phyloP scores from a whole-genome alignment of 2,113 vertebrate genomes.

The Thinocorus orbignyianus region DNA sequence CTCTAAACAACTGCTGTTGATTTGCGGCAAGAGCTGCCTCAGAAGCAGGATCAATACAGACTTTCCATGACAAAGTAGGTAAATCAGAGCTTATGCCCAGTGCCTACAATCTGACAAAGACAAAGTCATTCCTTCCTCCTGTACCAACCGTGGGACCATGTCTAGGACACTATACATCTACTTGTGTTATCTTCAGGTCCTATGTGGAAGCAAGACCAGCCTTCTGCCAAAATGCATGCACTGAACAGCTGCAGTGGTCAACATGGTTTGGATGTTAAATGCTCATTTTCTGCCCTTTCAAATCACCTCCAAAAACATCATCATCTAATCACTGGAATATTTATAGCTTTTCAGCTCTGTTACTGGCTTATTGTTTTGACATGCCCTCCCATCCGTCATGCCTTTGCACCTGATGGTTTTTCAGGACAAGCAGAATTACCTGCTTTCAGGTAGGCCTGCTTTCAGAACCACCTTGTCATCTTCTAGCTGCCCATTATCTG shows the following conservation, averaged over 20 bases:
- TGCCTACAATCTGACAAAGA: neutral
- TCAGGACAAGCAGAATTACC: neutral
- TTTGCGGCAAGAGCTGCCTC: neutral
- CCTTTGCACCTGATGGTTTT: neutral
- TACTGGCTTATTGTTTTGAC: neutral
- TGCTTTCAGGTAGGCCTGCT: neutral
- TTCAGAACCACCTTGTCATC: neutral
- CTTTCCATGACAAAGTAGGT: neutral
- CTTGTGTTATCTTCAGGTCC: neutral
- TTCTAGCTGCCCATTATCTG: neutral
- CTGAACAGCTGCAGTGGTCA: neutral
- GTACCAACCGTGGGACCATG: accelerated
- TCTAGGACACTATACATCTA: accelerated
- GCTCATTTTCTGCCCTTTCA: neutral
- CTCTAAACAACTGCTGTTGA: neutral
- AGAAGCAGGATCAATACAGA: neutral
- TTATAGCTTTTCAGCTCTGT: neutral
- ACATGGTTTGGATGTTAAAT: neutral
- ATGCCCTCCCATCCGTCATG: neutral
- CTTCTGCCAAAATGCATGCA: neutral
- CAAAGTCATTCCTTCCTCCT: neutral
- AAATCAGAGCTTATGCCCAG: neutral
- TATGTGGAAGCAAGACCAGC: neutral
- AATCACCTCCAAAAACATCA: neutral
- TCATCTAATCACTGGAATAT: neutral